Evolutionary conservation across 2,113 vertebrate species (phyloP).

Genomic region (Chlorocebus sabaeus): DNA sequence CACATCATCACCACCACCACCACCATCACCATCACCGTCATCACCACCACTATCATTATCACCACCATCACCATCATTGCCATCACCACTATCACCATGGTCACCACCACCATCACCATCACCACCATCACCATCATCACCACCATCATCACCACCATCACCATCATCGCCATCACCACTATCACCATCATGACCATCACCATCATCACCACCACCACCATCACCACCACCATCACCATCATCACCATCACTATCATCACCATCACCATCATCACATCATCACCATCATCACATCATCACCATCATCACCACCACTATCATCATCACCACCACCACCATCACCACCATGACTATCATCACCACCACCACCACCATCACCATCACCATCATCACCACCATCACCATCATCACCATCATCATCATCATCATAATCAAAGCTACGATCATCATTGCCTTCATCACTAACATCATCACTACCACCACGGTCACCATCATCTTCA

Average conservation of each 20-base stretch:
- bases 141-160: accelerated
- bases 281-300: accelerated
- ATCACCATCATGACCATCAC: accelerated
- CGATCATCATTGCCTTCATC: too few relatives aligned
- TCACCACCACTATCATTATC: accelerated
- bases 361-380: accelerated
- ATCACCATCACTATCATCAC: accelerated
- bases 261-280: accelerated
- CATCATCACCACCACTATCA: accelerated
- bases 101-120: accelerated
- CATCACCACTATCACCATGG: accelerated
- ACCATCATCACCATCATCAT: accelerated
- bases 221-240: neutral
- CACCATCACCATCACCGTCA: accelerated
- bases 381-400: too few relatives aligned
- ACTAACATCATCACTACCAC: accelerated
- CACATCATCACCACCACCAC: accelerated
- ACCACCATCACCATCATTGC: accelerated
- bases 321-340: accelerated
- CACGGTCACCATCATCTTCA: neutral
- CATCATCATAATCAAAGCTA: neutral
- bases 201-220: accelerated
- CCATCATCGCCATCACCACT: accelerated
- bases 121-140: accelerated
- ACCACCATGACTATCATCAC: accelerated